phyloP scores from a whole-genome alignment of 2,888 invertebrate genomes.

The Balanococcus diminutus region DNA sequence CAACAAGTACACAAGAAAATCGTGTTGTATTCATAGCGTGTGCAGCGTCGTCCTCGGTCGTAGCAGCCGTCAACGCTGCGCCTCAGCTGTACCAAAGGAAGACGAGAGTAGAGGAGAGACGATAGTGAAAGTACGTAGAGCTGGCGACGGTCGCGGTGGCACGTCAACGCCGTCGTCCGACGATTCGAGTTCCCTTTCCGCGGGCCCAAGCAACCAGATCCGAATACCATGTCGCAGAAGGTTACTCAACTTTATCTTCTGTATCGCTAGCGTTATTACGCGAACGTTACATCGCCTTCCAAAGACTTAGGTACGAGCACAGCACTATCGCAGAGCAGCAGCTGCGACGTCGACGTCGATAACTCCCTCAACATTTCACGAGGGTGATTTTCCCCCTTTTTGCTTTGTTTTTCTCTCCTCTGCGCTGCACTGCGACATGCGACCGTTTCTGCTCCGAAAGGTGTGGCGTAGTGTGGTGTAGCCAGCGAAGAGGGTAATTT shows the following conservation, averaged over 20 bases:
- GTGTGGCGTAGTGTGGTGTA: too few relatives aligned
- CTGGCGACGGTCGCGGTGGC: neutral
- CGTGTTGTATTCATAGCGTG: neutral
- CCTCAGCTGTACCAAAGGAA: neutral
- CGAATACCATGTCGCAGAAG: conserved; percentile 43
- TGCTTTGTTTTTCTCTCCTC: too few relatives aligned
- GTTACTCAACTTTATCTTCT: conserved; percentile 54
- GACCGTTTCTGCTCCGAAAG: too few relatives aligned
- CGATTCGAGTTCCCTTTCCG: conserved; percentile 54
- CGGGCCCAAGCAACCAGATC: conserved; percentile 49
- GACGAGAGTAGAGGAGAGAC: conserved; percentile 3
- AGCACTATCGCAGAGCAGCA: neutral
- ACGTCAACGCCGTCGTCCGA: conserved; percentile 33
- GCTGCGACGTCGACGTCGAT: neutral
- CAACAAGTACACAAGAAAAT: neutral
- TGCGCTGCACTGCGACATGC: too few relatives aligned
- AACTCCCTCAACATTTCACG: neutral
- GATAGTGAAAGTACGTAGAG: conserved; percentile 50
- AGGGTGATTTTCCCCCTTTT: neutral
- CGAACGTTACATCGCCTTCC: neutral
- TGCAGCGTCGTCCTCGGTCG: neutral
- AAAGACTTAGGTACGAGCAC: neutral
- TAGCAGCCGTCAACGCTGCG: neutral
- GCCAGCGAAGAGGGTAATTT: neutral
- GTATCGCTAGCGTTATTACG: conserved; percentile 44